These are phyloP conservation scores for Hydrophis major DNA, from an alignment of 2,797 vertebrate genomes.

Conservation along the genomic window DNA sequence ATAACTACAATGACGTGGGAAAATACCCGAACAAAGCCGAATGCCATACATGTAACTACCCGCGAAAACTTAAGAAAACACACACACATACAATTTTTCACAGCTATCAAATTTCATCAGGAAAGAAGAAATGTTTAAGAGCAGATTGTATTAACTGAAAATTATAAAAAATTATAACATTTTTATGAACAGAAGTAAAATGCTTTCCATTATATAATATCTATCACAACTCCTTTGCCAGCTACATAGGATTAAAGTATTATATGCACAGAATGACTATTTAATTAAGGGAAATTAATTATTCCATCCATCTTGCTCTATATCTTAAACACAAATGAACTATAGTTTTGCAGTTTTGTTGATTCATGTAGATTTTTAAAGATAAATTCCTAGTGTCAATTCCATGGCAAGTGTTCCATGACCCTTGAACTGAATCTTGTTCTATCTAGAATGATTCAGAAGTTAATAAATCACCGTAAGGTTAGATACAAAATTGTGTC, in stretches of 20 bases:
- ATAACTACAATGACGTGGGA: too few relatives aligned
- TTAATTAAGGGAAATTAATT: conserved; percentile 18
- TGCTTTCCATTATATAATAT: neutral
- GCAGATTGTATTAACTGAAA: neutral
- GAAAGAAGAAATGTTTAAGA: neutral
- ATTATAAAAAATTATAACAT: neutral
- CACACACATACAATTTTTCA: too few relatives aligned
- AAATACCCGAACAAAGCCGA: too few relatives aligned
- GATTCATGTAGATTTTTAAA: neutral
- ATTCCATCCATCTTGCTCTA: conserved; percentile 33
- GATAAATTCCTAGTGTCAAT: neutral
- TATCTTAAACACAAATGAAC: conserved; percentile 28
- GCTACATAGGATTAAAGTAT: neutral
- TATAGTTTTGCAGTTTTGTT: neutral
- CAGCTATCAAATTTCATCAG: too few relatives aligned
- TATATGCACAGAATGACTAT: neutral
- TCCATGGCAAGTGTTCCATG: neutral
- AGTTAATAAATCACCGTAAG: neutral
- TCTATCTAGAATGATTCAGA: neutral
- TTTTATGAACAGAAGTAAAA: neutral
- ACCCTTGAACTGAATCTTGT: neutral
- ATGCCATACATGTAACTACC: too few relatives aligned
- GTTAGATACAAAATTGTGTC: neutral
- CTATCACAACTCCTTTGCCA: conserved; percentile 5
- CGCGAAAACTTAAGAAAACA: too few relatives aligned